A percentile compares a stretch with the other conserved stretches of the same genome.
phyloP scores from a whole-genome alignment of 1,140 invertebrate genomes.

The Nasonia longicornis region DNA sequence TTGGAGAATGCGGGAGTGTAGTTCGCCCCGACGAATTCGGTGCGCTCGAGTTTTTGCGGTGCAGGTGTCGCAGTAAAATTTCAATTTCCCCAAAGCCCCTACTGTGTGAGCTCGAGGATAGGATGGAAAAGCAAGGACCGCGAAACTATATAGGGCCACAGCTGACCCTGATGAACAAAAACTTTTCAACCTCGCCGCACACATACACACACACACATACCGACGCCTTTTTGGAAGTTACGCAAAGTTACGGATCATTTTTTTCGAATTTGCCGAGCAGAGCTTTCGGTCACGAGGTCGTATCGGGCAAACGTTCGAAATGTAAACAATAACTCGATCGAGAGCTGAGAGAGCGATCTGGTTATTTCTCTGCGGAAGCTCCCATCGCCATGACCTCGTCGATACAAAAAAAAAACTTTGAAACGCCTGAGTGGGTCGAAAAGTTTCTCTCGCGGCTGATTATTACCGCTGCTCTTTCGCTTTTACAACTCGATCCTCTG shows the following conservation, averaged over 20 bases:
- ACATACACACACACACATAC: too few species aligned
- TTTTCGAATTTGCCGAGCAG: neutral
- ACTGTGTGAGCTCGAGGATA: slow-evolving; percentile 31
- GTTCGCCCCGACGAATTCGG: slow-evolving; percentile 28
- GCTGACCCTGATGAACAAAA: neutral
- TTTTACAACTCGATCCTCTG: neutral
- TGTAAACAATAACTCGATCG: neutral
- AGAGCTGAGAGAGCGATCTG: neutral
- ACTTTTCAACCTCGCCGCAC: neutral
- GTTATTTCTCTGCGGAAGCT: neutral
- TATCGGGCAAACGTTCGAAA: neutral
- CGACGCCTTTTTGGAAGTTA: neutral
- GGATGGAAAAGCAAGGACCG: slow-evolving; percentile 36
- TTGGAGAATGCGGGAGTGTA: slow-evolving; percentile 29
- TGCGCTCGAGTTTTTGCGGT: slow-evolving; percentile 26
- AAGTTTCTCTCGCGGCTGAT: neutral
- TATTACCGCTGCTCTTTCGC: slow-evolving; percentile 2
- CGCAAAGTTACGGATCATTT: neutral
- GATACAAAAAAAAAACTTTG: neutral
- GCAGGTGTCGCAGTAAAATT: slow-evolving; percentile 53
- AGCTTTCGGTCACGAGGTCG: too few species aligned
- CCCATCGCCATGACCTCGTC: neutral
- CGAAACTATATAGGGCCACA: neutral
- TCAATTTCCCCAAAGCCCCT: slow-evolving; percentile 49
- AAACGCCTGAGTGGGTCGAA: neutral